phyloP scores from a whole-genome alignment of 2,888 invertebrate species.

The Mayetiola destructor region DNA sequence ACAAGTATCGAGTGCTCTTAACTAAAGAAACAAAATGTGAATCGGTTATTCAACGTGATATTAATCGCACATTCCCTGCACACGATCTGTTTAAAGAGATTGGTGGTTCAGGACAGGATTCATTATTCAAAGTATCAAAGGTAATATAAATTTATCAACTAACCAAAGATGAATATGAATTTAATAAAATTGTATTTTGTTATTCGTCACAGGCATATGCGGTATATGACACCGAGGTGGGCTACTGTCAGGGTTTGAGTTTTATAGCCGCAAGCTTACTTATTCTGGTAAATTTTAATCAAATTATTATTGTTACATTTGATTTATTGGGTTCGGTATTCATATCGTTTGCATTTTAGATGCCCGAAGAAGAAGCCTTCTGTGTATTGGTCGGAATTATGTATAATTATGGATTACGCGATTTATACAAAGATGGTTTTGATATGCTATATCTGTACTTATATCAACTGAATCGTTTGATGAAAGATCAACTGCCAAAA shows the following conservation, averaged over 20 bases:
- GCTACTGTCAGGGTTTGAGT: constrained; percentile 97
- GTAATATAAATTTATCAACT: too few species aligned
- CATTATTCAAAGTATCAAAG: constrained; percentile 1
- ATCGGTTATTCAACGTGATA: constrained; percentile 88
- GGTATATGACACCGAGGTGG: constrained; percentile 92
- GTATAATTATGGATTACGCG: constrained; percentile 89
- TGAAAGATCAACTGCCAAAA: constrained; percentile 76
- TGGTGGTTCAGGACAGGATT: constrained; percentile 47
- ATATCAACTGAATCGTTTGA: constrained; percentile 84
- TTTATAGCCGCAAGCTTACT: constrained; percentile 93
- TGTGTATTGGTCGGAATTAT: constrained; percentile 90
- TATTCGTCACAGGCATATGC: constrained; percentile 96
- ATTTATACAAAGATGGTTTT: constrained; percentile 93
- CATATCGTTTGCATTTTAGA: constrained; percentile 43
- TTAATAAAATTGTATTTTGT: too few species aligned
- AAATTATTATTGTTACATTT: not conserved
- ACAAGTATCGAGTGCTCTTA: constrained; percentile 81
- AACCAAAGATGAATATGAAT: too few species aligned
- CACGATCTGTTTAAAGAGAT: constrained; percentile 95
- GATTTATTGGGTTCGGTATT: not conserved
- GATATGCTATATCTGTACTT: constrained; percentile 88
- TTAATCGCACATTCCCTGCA: constrained; percentile 95
- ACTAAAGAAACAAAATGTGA: constrained; percentile 91
- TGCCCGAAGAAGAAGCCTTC: constrained; percentile 99
- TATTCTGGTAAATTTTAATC: constrained; percentile 76